phyloP scores from a whole-genome alignment of 2,797 vertebrate species.

The Benthosema pterotum region DNA sequence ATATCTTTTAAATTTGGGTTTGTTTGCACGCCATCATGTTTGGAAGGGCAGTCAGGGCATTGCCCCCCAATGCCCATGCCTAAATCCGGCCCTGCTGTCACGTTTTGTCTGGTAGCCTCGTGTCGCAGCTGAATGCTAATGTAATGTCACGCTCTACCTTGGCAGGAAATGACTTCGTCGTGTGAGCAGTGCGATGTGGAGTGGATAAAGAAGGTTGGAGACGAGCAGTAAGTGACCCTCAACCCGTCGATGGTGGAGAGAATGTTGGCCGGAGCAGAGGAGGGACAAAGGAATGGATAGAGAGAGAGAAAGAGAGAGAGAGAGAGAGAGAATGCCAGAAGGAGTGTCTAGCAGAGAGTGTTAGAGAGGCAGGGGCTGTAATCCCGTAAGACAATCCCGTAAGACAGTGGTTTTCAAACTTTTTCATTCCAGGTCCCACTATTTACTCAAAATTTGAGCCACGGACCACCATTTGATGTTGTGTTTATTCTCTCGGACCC shows the following conservation, averaged over 20 bases:
- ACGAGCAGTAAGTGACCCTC: conserved; percentile 93
- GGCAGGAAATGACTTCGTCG: conserved; percentile 88
- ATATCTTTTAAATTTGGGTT: too few species aligned
- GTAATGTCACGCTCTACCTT: conserved; percentile 74
- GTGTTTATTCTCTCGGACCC: too few species aligned
- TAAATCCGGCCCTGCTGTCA: conserved; percentile 38
- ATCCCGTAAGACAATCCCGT: too few species aligned
- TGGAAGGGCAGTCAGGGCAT: too few species aligned
- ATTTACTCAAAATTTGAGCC: too few species aligned
- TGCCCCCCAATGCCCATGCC: too few species aligned
- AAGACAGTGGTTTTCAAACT: too few species aligned
- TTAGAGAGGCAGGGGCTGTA: too few species aligned
- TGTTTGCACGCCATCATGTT: too few species aligned
- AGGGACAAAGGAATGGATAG: neutral
- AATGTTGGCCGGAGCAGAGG: neutral
- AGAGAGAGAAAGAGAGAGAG: neutral
- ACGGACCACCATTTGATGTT: too few species aligned
- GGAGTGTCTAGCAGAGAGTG: too few species aligned
- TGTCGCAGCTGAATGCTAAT: conserved; percentile 62
- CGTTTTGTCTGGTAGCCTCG: conserved; percentile 50
- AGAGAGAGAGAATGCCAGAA: neutral
- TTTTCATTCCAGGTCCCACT: too few species aligned
- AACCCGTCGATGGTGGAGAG: conserved; percentile 2
- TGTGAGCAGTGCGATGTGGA: conserved; percentile 96
- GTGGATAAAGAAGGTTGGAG: conserved; percentile 98